Base-by-base conservation (phyloP, 1,140 invertebrate genomes). In the Acromyrmex heyeri region DNA sequence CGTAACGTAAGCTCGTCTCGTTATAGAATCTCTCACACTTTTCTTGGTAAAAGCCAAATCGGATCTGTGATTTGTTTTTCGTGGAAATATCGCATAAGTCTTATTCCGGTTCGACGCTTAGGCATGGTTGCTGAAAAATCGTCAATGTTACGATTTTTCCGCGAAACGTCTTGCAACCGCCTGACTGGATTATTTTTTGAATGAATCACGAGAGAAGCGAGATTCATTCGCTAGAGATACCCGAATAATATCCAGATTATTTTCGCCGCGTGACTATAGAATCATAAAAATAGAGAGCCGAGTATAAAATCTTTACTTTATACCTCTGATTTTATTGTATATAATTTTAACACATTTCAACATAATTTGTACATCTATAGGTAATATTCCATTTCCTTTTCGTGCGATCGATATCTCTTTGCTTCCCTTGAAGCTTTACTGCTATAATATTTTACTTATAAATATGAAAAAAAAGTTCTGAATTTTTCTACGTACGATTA, bases 111-210 rank as follows among this genome's bases (percentile, higher is more conserved):
- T 50, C 69, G 69, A 16, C 30, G 18, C 6, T 48, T 48, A 61
- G n/a, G 12, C 21, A 18, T 6, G 14, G 18, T n/a, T 16, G 48
- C 34, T n/a, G 48, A 67, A 87, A 87, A 77, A 24, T 18, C 53
- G 50, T n/a, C 34, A 38, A 48, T 62, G 18, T 38, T 75, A 21
- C 12, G 62, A 85, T 44, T 78, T 85, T 85, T 78, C 73, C 48
- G 16, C 44, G 79, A 76, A 76, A 53, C 55, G 38, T 4, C 18
- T 50, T 7, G 27, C 57, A 34, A 50, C 61, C 38, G 76, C 27
- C 59, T 27, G 61, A 55, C 53, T 48, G 61, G 72, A 87, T 91
- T 88, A 91, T 91, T 90, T 88, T 81, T 70, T 55, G 21, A 67
- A 72, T 87, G 86, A 91, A 87, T 92, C 88, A 88, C 77, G 55